phyloP scores from a whole-genome alignment of 2,797 vertebrate species.

The Phataginus tetradactyla region DNA sequence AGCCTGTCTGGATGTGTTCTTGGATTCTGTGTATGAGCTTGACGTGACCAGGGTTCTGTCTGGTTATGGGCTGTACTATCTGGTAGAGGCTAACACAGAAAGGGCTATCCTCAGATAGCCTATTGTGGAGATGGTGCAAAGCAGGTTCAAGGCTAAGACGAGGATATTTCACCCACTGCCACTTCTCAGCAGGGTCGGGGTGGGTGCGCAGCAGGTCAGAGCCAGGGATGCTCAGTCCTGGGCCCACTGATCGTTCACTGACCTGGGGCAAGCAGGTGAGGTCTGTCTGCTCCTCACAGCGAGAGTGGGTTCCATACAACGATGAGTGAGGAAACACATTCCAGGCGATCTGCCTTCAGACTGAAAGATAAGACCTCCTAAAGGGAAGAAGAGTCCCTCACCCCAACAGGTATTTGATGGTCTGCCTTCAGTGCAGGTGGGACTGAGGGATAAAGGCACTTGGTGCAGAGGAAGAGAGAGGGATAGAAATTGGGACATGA shows the following conservation, averaged over 20 bases:
- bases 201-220: not conserved
- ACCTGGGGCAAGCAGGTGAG: not conserved
- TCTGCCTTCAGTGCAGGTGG: not conserved
- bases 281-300: not conserved
- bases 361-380: not conserved
- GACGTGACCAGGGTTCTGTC: not conserved
- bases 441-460: not conserved
- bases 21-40: not conserved
- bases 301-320: not conserved
- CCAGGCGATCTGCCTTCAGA: not conserved
- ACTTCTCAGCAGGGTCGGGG: not conserved
- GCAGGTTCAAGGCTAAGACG: not conserved
- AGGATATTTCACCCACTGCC: not conserved
- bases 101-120: not conserved
- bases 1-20: not conserved
- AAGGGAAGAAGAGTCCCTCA: not conserved
- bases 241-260: not conserved
- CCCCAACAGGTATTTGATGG: not conserved
- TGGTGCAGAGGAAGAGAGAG: not conserved
- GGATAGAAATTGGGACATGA: not conserved
- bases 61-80: not conserved
- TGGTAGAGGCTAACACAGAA: not conserved
- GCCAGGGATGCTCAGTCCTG: not conserved
- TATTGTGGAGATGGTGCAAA: not conserved
- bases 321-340: not conserved